A percentile compares a stretch with the other conserved stretches of the same genome.
Evolutionary conservation across 2,888 invertebrate genomes (phyloP).

Genomic region (Geophilus truncorum): DNA sequence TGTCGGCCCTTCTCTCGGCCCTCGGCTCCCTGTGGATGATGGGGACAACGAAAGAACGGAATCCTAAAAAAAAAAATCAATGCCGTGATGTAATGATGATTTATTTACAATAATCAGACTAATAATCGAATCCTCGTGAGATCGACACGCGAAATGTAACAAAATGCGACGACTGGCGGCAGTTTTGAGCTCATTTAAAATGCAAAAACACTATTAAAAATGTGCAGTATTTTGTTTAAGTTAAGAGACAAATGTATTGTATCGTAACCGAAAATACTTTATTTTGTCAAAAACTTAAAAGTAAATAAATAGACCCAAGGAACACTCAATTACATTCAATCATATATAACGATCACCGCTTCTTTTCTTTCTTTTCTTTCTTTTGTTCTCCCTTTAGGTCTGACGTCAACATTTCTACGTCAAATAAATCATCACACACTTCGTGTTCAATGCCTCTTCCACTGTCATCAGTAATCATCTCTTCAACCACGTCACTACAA

Average conservation of each 20-base stretch:
- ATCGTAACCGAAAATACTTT: neutral
- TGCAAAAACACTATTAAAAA: neutral
- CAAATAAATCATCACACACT: neutral
- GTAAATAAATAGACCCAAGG: neutral
- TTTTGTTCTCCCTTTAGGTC: neutral
- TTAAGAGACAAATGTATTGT: neutral
- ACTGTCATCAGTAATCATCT: neutral
- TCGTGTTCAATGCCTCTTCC: neutral
- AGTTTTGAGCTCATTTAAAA: neutral
- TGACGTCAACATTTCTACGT: neutral
- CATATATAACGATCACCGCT: neutral
- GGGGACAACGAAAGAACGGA: neutral
- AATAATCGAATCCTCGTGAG: neutral
- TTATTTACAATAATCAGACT: neutral
- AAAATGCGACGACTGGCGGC: neutral
- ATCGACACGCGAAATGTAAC: neutral
- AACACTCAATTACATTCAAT: neutral
- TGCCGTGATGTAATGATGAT: neutral
- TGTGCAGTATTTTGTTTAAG: neutral
- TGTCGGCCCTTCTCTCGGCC: neutral
- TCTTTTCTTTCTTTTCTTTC: too few species aligned
- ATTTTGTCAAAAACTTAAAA: neutral
- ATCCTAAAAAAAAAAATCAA: neutral
- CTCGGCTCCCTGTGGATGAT: constrained; percentile 14
- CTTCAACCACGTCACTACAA: neutral